Conservation (phyloP, 2,113 vertebrate species). For the Ochotona curzoniae region DNA sequence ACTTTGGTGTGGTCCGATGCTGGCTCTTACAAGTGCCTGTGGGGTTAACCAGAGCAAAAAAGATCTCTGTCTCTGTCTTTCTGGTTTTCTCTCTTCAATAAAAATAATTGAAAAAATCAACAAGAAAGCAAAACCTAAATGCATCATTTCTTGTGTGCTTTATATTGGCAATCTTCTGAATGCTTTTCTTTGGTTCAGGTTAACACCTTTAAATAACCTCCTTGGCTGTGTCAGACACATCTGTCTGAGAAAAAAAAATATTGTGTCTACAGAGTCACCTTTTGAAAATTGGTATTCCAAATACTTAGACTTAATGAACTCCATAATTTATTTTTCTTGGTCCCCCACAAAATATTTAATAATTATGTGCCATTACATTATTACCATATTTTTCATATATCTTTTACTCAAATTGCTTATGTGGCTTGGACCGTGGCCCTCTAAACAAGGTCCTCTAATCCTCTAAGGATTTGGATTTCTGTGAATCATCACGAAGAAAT, state of each 20-base stretch:
- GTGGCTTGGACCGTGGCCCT: neutral
- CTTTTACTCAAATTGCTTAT: neutral
- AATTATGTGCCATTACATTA: neutral
- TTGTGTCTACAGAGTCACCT: neutral
- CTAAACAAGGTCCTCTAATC: no score
- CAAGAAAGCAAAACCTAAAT: neutral
- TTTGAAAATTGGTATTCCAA: conserved; percentile 4
- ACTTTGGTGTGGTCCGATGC: no score
- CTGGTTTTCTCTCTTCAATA: no score
- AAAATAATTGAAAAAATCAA: no score
- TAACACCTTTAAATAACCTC: neutral
- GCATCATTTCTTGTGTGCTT: neutral
- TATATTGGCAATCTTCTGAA: neutral
- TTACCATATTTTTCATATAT: neutral
- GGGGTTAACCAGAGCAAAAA: no score
- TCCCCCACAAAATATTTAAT: neutral
- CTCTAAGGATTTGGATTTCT: neutral
- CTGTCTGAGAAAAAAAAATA: neutral
- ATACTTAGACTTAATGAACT: neutral
- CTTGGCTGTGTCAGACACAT: neutral
- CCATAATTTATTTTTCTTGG: neutral
- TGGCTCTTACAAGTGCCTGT: no score
- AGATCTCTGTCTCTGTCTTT: no score
- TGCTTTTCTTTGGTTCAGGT: neutral
- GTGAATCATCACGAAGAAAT: neutral